Conservation (phyloP, 2,113 vertebrate genomes). For the Camelus dromedarius region DNA sequence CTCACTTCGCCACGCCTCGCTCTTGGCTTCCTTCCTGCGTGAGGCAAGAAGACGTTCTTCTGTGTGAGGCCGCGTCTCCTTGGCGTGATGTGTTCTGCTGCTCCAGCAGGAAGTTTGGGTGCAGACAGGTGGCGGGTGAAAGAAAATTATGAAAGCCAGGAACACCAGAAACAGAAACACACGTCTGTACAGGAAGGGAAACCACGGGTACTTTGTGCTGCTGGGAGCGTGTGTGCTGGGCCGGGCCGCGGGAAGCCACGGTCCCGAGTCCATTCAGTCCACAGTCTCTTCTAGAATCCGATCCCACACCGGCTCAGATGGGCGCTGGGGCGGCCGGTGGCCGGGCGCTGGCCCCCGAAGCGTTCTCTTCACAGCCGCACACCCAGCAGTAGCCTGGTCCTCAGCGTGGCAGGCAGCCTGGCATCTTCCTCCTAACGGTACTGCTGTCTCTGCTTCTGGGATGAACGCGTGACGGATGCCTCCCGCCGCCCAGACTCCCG, state of each 20-base stretch:
- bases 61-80: too few species aligned
- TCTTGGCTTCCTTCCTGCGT: too few species aligned
- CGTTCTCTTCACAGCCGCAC: not conserved
- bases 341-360: not conserved
- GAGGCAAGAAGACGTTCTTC: too few species aligned
- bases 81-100: too few species aligned
- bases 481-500: not conserved
- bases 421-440: not conserved
- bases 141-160: not conserved
- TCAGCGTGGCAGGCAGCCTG: not conserved
- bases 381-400: not conserved
- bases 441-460: fast-evolving
- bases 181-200: not conserved
- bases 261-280: too few species aligned
- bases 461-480: not conserved
- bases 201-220: fast-evolving
- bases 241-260: fast-evolving
- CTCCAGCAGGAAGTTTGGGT: not conserved
- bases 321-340: not conserved
- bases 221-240: fast-evolving
- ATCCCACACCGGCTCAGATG: not conserved
- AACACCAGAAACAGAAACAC: fast-evolving
- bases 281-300: too few species aligned
- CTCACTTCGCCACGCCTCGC: too few species aligned
- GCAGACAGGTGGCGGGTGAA: not conserved